Evolutionary conservation across 1,140 invertebrate genomes (phyloP), one percentile per base, ranked within the genome.

Genomic region (Riptortus pedestris): DNA sequence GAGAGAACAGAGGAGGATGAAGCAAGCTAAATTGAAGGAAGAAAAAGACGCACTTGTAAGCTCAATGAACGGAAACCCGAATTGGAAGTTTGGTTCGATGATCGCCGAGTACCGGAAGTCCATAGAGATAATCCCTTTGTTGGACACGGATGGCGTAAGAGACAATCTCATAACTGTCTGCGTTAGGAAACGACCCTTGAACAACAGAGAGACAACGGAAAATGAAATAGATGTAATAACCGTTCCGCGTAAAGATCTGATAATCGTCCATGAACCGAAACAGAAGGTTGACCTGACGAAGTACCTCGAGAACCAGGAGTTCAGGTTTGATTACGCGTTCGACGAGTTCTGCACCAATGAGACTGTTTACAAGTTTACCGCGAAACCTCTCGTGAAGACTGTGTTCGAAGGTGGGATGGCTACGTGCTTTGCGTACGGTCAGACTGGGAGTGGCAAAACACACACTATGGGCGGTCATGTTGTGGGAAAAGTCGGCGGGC

Each of bases 81-180:
- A 97, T 75, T 98, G 93, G 92, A 93, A 98, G 73, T 98, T 98
- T 74, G 77, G 91, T 11, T 85, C 87, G 24, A 99, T 99, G 96
- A 98, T 16, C 73, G 86, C 86, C 66, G 94, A 98, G 66, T 98
- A 93, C 75, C 85, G 90, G 74, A 83, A 77, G 67, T 85, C 82
- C 64, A 80, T 99, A 65, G 93, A 98, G 62, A 96, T 93, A 74
- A 81, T 85, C 68, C 93, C 95, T 2, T 77, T 99, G 33, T 81
- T 83, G 27, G 89, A 91, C 63, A 83, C 81, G 22, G 96, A 98
- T 75, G 71, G 82, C 0, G 88, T 96, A 14, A 87, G 94, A 66
- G 91, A 96, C 77, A 93, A 97, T 76, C 93, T 97, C 78, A 99
- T 99, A 70, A 95, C 91, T 24, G 97, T 99, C 1, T 98, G 96